Evolutionary conservation across 2,113 vertebrate genomes (phyloP), one percentile per base, ranked within the genome.

Genomic region (Felis chaus): DNA sequence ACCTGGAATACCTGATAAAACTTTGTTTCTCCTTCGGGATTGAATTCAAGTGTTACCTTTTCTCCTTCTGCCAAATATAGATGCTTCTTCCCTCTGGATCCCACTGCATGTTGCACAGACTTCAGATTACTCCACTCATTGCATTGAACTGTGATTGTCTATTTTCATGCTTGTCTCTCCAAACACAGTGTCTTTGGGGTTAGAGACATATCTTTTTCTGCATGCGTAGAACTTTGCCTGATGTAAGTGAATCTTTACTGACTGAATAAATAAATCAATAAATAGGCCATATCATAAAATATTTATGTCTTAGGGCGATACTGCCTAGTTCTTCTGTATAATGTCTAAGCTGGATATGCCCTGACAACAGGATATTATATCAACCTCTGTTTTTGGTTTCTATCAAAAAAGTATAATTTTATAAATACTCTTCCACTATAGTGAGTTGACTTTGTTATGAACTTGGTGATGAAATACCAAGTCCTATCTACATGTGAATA

Each of bases 221-320:
- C 18, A 53, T 12, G 69, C 10, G 23, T 69, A 65, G 15, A 45
- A 81, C 53, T 78, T 79, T 69, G 31, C 48, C 73, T 93, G 31
- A 39, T 53, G 8, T 81, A 86, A 94, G 82, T 36, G 73, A 91
- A 50, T 89, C 33, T 74, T 96, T 91, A 76, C 61, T 95, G 71
- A 65, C 4, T 85, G 45, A 95, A 79, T 65, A 93, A 82, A 86
- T 73, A 41, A 86, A 83, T 69, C n/a, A 89, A 71, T 69, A 74
- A n/a, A 63, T 12, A 83, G 66, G 31, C 10, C 57, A 9, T 74
- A 88, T 73, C 18, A 90, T 15, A 92, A 65, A 92, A 87, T 76
- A 27, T 88, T 81, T 71, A 50, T 10, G 7, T 39, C 36, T 68
- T 65, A 21, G 36, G 36, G 7, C 33, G 16, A 74, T 61, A 66